Evolutionary conservation across 2,113 vertebrate genomes (phyloP), one percentile per base, ranked within the genome.

Genomic region (Parotia lawesii): DNA sequence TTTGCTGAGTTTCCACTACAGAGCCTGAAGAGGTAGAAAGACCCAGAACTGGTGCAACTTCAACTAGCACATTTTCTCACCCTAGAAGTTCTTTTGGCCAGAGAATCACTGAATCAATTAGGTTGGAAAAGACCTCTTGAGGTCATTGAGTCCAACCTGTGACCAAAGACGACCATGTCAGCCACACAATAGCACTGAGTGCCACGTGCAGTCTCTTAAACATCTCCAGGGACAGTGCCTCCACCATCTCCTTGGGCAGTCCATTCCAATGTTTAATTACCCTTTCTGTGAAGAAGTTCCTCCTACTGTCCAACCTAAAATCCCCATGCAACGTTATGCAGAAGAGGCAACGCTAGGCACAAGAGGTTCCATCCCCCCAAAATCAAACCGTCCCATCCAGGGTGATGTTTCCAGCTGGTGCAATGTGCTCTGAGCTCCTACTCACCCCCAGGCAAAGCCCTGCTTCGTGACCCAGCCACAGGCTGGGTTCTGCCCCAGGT

Each of bases 261-360:
- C 18, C 38, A 28, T 38, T 38, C 28, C 64, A 53, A 12, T 38
- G 28, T 70, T 61, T 70, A 23, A 29, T 38, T 15, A 28, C 12
- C 3, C n/a, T 61, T 77, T 17, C 47, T 53, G 47, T 70, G 47
- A 53, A 38, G 5, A 13, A 62, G 29, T 40, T 70, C 10, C 28
- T 77, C 24, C n/a, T 29, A 29, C 61, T 17, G 16, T 53, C 47
- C 45, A 45, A 16, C 23, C 28, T 53, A 35, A 83, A 91, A 72
- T 79, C 58, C 10, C 10, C 7, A 2, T 6, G 14, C 22, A 72
- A 3, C 17, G 13, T 23, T 25, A 58, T 4, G 6, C 13, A 45
- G 64, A 4, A 45, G 54, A 3, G 3, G 5, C 18, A 45, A 3
- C 0, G 0, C 31, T 2, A 1, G 19, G 22, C 47, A 64, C 40